Percentiles rank a stretch among this genome's conserved stretches.
Evolutionary conservation across 2,888 invertebrate genomes (phyloP).

Genomic region (Hyles lineata): DNA sequence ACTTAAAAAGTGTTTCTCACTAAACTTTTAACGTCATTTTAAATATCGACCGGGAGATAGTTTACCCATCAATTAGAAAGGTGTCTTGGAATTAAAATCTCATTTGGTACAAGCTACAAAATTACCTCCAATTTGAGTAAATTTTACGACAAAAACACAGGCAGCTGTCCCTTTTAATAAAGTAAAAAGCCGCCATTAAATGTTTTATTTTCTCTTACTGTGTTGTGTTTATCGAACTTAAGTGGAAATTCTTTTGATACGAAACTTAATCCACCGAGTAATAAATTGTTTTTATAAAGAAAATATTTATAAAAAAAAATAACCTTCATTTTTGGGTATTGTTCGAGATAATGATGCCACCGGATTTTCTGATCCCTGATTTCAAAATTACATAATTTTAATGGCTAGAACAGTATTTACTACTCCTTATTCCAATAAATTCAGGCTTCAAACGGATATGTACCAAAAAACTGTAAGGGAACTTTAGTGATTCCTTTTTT

Average conservation of each 20-base stretch:
- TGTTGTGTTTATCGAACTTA: background rate
- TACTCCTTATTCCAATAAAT: no score
- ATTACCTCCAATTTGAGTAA: slow-evolving; percentile 49
- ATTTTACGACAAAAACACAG: slow-evolving; percentile 50
- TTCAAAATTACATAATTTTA: no score
- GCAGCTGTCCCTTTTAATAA: slow-evolving; percentile 47
- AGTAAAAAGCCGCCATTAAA: slow-evolving; percentile 40
- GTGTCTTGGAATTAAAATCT: slow-evolving; percentile 55
- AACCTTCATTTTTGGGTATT: no score
- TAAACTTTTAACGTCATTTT: slow-evolving; percentile 22
- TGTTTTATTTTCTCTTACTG: slow-evolving; percentile 6
- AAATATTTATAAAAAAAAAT: background rate
- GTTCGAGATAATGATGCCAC: no score
- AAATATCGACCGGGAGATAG: slow-evolving; percentile 32
- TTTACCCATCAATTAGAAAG: slow-evolving; percentile 46
- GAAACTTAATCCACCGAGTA: background rate
- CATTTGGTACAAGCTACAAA: slow-evolving; percentile 52
- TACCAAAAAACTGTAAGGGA: no score
- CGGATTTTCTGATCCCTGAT: no score
- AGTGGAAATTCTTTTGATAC: background rate
- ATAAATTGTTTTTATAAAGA: background rate
- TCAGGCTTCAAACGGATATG: no score
- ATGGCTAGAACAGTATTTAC: no score
- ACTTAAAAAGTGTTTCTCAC: background rate
- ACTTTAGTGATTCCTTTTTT: no score